Percentiles rank a stretch among this genome's conserved stretches.
Evolutionary conservation across 2,797 vertebrate genomes (phyloP).

Genomic region (Hydrocynus forskahlii): DNA sequence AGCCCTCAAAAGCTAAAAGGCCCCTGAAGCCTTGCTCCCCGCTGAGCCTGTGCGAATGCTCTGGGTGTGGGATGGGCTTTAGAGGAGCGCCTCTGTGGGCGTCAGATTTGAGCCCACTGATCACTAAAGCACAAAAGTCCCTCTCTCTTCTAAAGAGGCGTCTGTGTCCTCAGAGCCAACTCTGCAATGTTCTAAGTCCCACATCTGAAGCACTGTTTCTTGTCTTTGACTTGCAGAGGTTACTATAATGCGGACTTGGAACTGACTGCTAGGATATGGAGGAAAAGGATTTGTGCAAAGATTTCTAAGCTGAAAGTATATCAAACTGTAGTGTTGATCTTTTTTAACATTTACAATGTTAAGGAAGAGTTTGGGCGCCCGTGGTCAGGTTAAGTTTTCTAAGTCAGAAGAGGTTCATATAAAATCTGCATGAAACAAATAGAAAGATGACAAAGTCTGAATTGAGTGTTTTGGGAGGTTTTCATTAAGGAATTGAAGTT

Average conservation of each 20-base stretch:
- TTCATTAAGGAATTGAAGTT: no score
- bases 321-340: not conserved
- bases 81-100: slow-evolving; percentile 55
- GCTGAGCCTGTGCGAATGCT: slow-evolving; percentile 38
- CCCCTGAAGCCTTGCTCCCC: slow-evolving; percentile 27
- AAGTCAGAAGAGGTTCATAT: no score
- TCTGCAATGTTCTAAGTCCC: slow-evolving; percentile 42
- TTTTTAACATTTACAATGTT: not conserved
- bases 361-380: not conserved
- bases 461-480: no score
- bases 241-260: slow-evolving; percentile 30
- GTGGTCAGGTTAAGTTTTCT: no score
- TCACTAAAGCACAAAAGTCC: slow-evolving; percentile 57
- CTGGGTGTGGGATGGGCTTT: slow-evolving; percentile 56
- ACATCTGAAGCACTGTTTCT: slow-evolving; percentile 36
- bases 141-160: slow-evolving; percentile 52
- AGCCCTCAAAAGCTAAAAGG: slow-evolving; percentile 27
- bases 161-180: slow-evolving; percentile 43
- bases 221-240: slow-evolving; percentile 19
- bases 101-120: slow-evolving; percentile 63
- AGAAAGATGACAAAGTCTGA: no score
- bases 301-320: not conserved
- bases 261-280: not conserved
- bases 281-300: not conserved
- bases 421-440: no score